These are phyloP conservation scores for Psix sp. DNA, from an alignment of 1,140 invertebrate genomes.

Conservation along the genomic window DNA sequence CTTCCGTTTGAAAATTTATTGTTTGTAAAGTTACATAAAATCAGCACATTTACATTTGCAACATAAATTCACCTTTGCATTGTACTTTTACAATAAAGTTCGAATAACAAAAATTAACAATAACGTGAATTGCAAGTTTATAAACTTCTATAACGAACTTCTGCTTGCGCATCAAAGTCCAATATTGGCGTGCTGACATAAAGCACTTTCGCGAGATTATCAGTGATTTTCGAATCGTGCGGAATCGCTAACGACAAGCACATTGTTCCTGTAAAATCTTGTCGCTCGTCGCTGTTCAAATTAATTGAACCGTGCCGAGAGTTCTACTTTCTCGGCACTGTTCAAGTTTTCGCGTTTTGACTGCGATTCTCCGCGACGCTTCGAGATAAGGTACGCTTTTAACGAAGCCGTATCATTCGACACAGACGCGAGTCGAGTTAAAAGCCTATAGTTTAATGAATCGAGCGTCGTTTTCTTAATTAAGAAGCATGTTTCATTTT, in stretches of 20 bases:
- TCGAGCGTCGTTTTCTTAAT: no score
- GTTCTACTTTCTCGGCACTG: no score
- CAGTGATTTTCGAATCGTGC: not conserved
- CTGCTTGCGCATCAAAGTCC: not conserved
- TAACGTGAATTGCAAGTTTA: not conserved
- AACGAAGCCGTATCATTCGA: not conserved
- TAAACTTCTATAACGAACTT: no score
- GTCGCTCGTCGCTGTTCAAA: not conserved
- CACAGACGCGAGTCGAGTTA: no score
- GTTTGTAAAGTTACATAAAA: no score
- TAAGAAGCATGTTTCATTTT: no score
- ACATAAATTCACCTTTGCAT: not conserved
- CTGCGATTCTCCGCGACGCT: not conserved
- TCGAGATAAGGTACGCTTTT: not conserved
- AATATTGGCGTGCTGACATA: slow-evolving; percentile 1
- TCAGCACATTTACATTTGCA: no score
- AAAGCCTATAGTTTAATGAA: no score
- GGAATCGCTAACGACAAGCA: not conserved
- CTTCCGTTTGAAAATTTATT: no score
- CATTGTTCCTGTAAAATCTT: no score
- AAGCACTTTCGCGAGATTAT: slow-evolving; percentile 1
- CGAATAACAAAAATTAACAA: not conserved
- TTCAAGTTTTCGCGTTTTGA: no score
- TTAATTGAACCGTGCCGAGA: not conserved
- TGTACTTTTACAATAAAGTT: no score